Evolutionary conservation across 1,140 invertebrate species (phyloP).

Genomic region (Atta texana): DNA sequence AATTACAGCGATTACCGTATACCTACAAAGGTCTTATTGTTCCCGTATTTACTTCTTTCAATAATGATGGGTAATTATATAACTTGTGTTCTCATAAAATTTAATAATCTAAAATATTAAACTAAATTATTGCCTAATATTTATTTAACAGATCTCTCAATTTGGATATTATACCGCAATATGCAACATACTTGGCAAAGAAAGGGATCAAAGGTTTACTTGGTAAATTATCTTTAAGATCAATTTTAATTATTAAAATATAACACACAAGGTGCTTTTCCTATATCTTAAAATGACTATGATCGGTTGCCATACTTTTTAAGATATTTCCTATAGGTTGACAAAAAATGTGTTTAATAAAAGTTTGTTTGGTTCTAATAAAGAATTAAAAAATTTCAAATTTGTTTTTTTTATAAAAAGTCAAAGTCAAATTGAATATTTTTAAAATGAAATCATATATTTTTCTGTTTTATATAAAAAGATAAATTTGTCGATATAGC

Average conservation of each 20-base stretch:
- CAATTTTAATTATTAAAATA: constrained; percentile 13
- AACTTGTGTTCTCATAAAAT: background rate
- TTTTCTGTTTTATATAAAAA: too few relatives aligned
- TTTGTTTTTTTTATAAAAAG: too few relatives aligned
- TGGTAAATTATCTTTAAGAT: constrained; percentile 85
- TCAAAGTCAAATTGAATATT: too few relatives aligned
- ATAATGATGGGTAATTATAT: constrained; percentile 85
- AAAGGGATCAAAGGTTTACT: constrained; percentile 89
- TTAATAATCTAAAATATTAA: background rate
- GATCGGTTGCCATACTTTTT: too few relatives aligned
- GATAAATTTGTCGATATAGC: too few relatives aligned
- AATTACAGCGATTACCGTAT: constrained; percentile 60
- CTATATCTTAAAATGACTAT: too few relatives aligned
- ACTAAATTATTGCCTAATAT: constrained; percentile 16
- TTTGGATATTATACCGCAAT: constrained; percentile 87
- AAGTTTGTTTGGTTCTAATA: too few relatives aligned
- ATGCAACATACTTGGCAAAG: constrained; percentile 88
- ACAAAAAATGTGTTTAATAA: too few relatives aligned
- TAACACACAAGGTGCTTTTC: too few relatives aligned
- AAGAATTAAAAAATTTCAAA: too few relatives aligned
- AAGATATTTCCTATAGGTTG: too few relatives aligned
- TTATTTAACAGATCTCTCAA: constrained; percentile 84
- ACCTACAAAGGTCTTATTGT: constrained; percentile 88
- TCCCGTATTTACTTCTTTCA: constrained; percentile 90
- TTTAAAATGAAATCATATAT: too few relatives aligned